phyloP scores from a whole-genome alignment of 2,797 vertebrate species.

The Aeoliscus strigatus region DNA sequence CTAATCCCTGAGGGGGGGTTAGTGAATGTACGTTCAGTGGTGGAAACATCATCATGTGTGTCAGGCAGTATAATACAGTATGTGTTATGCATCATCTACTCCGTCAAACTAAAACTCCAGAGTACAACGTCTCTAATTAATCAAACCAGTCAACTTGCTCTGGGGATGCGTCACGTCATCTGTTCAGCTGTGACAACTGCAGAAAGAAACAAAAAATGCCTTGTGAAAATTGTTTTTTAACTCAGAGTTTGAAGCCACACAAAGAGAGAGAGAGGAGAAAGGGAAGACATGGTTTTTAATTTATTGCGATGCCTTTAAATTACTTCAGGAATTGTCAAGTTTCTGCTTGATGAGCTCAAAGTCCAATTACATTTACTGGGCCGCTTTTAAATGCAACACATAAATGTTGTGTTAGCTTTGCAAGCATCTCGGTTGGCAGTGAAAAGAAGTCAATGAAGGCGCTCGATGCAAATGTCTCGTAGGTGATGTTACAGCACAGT shows the following conservation, averaged over 20 bases:
- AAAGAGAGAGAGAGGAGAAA: neutral
- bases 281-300: neutral
- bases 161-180: conserved; percentile 52
- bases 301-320: neutral
- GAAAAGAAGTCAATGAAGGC: conserved; percentile 3
- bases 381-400: neutral
- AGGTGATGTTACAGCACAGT: neutral
- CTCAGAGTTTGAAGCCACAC: conserved; percentile 5
- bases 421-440: neutral
- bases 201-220: conserved; percentile 25
- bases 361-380: neutral
- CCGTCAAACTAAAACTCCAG: conserved; percentile 28
- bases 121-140: conserved; percentile 46
- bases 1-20: conserved; percentile 31
- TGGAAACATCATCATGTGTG: conserved; percentile 5
- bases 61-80: conserved; percentile 21
- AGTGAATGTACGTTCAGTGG: conserved; percentile 10
- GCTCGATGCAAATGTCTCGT: neutral
- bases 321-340: neutral
- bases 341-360: neutral
- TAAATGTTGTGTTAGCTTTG: neutral
- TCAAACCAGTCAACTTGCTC: conserved; percentile 48
- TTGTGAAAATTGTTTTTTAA: conserved; percentile 12
- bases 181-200: conserved; percentile 47
- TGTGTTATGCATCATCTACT: conserved; percentile 47